Conservation (phyloP, 1,140 invertebrate species). For the Drosophila paulistorum region DNA sequence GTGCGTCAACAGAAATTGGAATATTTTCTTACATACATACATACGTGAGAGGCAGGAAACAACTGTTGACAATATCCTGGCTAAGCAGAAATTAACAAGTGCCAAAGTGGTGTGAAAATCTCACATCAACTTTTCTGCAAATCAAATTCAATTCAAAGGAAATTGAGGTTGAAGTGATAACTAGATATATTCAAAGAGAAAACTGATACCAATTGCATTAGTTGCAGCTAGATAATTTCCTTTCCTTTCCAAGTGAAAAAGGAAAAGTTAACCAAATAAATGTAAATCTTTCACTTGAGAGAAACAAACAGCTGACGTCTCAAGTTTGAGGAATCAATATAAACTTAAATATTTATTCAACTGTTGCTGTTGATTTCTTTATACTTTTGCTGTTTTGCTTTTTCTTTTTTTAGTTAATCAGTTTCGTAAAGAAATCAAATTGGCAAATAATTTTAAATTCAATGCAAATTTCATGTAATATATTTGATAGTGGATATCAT, state of each 20-base stretch:
- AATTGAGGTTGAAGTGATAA: conserved; percentile 64
- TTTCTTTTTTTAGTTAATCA: background rate
- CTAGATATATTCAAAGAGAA: background rate
- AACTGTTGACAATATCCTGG: conserved; percentile 73
- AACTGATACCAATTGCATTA: conserved; percentile 38
- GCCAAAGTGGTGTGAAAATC: conserved; percentile 11
- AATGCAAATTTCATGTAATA: too few relatives aligned
- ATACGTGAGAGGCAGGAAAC: conserved; percentile 39
- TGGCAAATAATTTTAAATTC: too few relatives aligned
- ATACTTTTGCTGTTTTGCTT: background rate
- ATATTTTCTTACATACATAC: conserved; percentile 41
- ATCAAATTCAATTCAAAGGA: conserved; percentile 67
- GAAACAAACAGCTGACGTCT: background rate
- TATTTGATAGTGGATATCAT: too few relatives aligned
- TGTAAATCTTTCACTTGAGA: conserved; percentile 1
- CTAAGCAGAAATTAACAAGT: conserved; percentile 64
- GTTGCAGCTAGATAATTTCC: background rate
- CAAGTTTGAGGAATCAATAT: background rate
- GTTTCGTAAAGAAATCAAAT: background rate
- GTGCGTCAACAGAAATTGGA: conserved; percentile 47
- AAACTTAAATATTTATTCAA: background rate
- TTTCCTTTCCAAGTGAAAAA: background rate
- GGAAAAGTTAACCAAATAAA: background rate
- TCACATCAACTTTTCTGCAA: background rate
- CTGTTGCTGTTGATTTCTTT: background rate